Base-by-base conservation (phyloP, 2,888 invertebrate genomes). In the Linnaemya vulpina region DNA sequence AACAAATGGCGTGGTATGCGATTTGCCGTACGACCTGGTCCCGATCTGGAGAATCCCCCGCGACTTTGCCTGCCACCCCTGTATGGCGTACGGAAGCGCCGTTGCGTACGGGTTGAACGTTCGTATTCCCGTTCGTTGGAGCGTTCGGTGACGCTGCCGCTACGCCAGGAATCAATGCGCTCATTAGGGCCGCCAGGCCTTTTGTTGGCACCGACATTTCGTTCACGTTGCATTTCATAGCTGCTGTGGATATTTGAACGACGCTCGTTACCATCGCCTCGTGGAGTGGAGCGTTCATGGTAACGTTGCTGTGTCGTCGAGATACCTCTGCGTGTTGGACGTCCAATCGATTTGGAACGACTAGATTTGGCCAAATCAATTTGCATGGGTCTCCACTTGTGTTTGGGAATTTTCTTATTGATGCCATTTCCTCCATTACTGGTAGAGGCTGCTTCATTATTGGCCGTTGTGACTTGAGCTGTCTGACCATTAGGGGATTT, bases 341-440 rank as follows among this genome's bases (percentile, higher is more conserved):
- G 94, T 65, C 95, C 95, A 88, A 95, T 94, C 85, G 91, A 89
- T 70, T 90, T 90, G 89, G 95, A 95, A 5, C 94, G 94, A 63
- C 94, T 94, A 88, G 96, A 96, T 81, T 95, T 95, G 87, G 92
- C 89, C 89, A 96, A 94, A 90, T 98, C 97, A 86, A 98, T 97
- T 89, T 97, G 97, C 83, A 98, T 93, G 0, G 98, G 98, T 80
- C 97, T 96, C 98, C 98, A 98, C 92, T 97, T 98, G 92, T 97
- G 97, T 89, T 92, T 92, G 87, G 92, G 92, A 87, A 92, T 90
- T 88, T 92, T 92, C 87, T 91, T 92, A 87, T 91, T 91, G 81
- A 90, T 87, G 86, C 89, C 88, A 87, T 76, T 83, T 76, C 76
- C 80, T 49, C 63, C 83, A 82, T 81, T 81, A 55, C 83, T 83